A percentile compares a stretch with the other conserved stretches of the same genome.
Conservation (phyloP, 2,888 invertebrate species). For the Lasioglossum leucozonium region DNA sequence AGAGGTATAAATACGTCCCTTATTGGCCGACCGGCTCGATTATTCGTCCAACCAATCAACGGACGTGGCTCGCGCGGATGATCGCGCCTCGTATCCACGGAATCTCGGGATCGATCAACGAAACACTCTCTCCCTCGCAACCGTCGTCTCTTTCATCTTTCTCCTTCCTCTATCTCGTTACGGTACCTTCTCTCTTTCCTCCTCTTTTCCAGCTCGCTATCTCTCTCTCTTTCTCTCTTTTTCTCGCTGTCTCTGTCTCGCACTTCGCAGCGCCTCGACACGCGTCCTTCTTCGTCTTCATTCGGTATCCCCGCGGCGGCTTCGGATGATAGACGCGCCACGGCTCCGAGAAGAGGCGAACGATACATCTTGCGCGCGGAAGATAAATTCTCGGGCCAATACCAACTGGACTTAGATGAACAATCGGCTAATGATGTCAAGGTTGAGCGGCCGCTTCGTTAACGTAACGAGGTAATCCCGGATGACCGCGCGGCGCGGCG, state of each 20-base stretch:
- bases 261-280: slow-evolving; percentile 12
- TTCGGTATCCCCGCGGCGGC: slow-evolving; percentile 55
- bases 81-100: slow-evolving; percentile 64
- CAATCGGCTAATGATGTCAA: slow-evolving; percentile 75
- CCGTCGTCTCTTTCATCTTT: background rate
- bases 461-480: slow-evolving; percentile 71
- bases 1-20: slow-evolving; percentile 74
- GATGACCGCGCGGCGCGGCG: slow-evolving; percentile 3
- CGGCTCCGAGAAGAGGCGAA: slow-evolving; percentile 42
- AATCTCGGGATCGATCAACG: slow-evolving; percentile 68
- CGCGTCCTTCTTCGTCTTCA: slow-evolving; percentile 30
- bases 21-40: slow-evolving; percentile 71
- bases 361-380: slow-evolving; percentile 70
- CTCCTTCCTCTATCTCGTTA: background rate
- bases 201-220: background rate
- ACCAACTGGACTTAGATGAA: slow-evolving; percentile 67
- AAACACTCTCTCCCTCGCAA: slow-evolving; percentile 30
- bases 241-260: background rate
- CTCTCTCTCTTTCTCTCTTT: background rate
- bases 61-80: slow-evolving; percentile 41
- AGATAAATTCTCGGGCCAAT: slow-evolving; percentile 66
- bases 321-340: slow-evolving; percentile 69
- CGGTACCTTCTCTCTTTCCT: slow-evolving; percentile 1
- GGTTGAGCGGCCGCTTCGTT: slow-evolving; percentile 71
- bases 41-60: slow-evolving; percentile 76